Conservation (phyloP, 2,888 invertebrate species). For the Luffia ferchaultella region DNA sequence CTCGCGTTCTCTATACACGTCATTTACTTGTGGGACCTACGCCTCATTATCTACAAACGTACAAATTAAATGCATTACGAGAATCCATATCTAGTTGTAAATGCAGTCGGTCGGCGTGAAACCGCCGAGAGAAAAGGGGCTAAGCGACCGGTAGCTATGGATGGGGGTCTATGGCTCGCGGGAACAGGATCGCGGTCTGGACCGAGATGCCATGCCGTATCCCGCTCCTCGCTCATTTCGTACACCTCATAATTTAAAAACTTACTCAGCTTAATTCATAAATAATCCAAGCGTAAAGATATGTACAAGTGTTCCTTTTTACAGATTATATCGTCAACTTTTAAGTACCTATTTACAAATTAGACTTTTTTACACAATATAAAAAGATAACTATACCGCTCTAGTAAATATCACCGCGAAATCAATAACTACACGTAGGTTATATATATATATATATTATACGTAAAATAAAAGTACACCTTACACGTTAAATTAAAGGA, state of each 20-base stretch:
- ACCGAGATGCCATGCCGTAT: not conserved
- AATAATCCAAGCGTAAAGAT: conserved; percentile 65
- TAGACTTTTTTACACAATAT: conserved; percentile 62
- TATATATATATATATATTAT: conserved; percentile 55
- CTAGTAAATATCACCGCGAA: conserved; percentile 63
- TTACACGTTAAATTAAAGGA: conserved; percentile 45
- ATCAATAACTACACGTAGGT: conserved; percentile 59
- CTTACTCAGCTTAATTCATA: conserved; percentile 37
- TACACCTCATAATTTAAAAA: conserved; percentile 2
- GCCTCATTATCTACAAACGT: conserved; percentile 40
- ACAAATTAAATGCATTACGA: conserved; percentile 48
- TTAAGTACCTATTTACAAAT: conserved; percentile 68
- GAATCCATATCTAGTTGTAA: conserved; percentile 41
- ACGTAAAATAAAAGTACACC: conserved; percentile 50
- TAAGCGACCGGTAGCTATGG: not conserved
- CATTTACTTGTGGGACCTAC: conserved; percentile 30
- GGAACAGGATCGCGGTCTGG: too few relatives aligned
- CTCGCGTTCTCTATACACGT: conserved; percentile 3
- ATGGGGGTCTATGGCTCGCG: not conserved
- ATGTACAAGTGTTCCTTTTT: conserved; percentile 62
- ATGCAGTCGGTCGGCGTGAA: conserved; percentile 22
- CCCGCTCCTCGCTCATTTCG: not conserved
- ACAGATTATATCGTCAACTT: conserved; percentile 47
- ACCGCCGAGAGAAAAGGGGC: not conserved
- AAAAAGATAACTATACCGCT: conserved; percentile 60